Conservation (phyloP, 2,888 invertebrate species). For the Sarcophaga subvicina region DNA sequence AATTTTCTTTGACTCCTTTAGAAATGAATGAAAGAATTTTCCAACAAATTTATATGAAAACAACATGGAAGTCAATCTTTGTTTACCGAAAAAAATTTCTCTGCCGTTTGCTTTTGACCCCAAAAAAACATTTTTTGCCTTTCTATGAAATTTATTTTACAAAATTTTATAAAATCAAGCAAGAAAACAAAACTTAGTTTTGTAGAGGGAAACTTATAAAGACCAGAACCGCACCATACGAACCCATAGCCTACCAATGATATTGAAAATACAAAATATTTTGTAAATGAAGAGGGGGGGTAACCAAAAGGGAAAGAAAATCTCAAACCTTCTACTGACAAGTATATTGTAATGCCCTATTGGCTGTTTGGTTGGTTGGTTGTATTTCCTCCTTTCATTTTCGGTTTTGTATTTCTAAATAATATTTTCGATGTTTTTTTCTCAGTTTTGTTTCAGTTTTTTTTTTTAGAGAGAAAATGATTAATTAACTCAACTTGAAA, state of each 20-base stretch:
- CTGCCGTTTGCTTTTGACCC: constrained; percentile 21
- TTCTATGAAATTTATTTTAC: constrained; percentile 44
- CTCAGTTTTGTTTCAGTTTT: no score
- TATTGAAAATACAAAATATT: constrained; percentile 49
- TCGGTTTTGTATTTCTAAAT: constrained; percentile 26
- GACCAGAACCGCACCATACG: background rate
- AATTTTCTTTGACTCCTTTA: constrained; percentile 42
- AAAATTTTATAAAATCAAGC: constrained; percentile 28
- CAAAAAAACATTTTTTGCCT: constrained; percentile 17
- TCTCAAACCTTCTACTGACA: constrained; percentile 45
- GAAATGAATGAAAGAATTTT: constrained; percentile 15
- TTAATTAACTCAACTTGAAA: constrained; percentile 64
- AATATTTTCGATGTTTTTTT: constrained; percentile 52
- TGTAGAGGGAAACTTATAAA: background rate
- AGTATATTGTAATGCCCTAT: constrained; percentile 62
- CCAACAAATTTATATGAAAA: background rate
- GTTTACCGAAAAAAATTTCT: background rate
- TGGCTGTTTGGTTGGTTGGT: constrained; percentile 57
- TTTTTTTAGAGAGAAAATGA: constrained; percentile 48
- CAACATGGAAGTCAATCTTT: background rate
- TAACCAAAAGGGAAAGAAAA: no score
- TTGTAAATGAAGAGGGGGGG: constrained; percentile 43
- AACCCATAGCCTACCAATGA: background rate
- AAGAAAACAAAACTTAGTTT: constrained; percentile 36
- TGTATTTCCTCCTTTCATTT: constrained; percentile 14